Percentiles rank a stretch among this genome's conserved stretches.
Evolutionary conservation across 2,113 vertebrate species (phyloP).

Genomic region (Bos indicus): DNA sequence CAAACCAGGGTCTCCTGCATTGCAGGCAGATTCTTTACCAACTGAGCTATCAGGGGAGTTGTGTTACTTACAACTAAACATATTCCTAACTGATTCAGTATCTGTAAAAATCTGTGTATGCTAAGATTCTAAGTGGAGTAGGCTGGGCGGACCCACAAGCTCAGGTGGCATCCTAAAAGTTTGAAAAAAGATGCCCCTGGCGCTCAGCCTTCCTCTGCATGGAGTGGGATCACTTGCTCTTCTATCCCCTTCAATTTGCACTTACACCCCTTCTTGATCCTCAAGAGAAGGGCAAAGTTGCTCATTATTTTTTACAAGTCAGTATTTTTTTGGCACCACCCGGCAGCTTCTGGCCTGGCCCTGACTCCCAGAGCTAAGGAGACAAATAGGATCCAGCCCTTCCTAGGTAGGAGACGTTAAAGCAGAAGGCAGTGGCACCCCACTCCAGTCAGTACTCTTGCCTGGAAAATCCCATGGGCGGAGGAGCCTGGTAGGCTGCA

Average conservation of each 20-base stretch:
- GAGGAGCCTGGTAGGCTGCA: no score
- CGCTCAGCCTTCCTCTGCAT: neutral
- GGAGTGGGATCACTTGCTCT: no score
- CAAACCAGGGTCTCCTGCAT: neutral
- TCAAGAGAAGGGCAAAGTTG: neutral
- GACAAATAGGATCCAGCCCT: neutral
- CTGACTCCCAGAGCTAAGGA: neutral
- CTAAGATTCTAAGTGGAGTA: neutral
- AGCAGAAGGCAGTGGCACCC: neutral
- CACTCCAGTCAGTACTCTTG: no score
- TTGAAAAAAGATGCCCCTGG: neutral
- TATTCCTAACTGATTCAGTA: neutral
- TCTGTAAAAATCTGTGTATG: neutral
- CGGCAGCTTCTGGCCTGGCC: neutral
- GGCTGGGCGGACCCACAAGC: neutral
- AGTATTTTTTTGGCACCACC: neutral
- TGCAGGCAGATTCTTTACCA: neutral
- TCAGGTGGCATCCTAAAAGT: neutral
- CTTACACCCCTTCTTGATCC: neutral
- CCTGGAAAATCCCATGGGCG: no score
- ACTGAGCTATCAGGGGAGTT: neutral
- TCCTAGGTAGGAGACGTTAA: neutral
- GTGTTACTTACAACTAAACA: neutral
- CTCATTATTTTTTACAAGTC: neutral
- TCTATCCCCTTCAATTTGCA: neutral